Evolutionary conservation across 2,113 vertebrate genomes (phyloP).

Genomic region (Rhabdomys dilectus): DNA sequence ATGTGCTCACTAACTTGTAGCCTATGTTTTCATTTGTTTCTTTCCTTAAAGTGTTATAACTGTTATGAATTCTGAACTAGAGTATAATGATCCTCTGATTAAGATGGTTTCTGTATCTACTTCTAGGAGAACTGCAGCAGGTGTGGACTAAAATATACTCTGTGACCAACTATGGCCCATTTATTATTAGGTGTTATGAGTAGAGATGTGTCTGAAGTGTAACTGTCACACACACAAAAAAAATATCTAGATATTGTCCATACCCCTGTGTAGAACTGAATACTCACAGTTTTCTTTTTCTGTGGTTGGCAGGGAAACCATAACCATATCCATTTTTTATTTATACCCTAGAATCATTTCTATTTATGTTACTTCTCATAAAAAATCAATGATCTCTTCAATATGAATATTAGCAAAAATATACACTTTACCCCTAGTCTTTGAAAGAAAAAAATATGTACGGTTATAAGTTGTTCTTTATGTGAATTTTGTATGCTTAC

Average conservation of each 20-base stretch:
- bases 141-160: slow-evolving; percentile 31
- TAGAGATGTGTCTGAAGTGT: slow-evolving; percentile 42
- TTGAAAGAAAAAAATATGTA: background rate
- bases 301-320: background rate
- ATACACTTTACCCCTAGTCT: background rate
- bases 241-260: background rate
- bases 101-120: slow-evolving; percentile 66
- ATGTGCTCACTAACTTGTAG: slow-evolving; percentile 53
- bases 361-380: background rate
- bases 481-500: background rate
- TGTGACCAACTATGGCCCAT: slow-evolving; percentile 33
- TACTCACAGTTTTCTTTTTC: slow-evolving; percentile 2
- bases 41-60: slow-evolving; percentile 55
- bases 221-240: background rate
- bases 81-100: slow-evolving; percentile 58
- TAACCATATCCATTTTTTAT: background rate
- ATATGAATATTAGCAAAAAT: slow-evolving; percentile 23
- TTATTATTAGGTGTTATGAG: slow-evolving; percentile 66
- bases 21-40: slow-evolving; percentile 70
- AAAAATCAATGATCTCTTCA: background rate
- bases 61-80: slow-evolving; percentile 59
- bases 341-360: slow-evolving; percentile 14
- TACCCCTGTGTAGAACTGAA: background rate
- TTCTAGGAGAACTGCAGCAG: slow-evolving; percentile 48
- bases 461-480: background rate